Percentiles rank a stretch among this genome's conserved stretches.
Evolutionary conservation across 35 echinoderm and acorn worm genomes (phyloP).

Genomic region (Hemicentrotus pulcherrimus): DNA sequence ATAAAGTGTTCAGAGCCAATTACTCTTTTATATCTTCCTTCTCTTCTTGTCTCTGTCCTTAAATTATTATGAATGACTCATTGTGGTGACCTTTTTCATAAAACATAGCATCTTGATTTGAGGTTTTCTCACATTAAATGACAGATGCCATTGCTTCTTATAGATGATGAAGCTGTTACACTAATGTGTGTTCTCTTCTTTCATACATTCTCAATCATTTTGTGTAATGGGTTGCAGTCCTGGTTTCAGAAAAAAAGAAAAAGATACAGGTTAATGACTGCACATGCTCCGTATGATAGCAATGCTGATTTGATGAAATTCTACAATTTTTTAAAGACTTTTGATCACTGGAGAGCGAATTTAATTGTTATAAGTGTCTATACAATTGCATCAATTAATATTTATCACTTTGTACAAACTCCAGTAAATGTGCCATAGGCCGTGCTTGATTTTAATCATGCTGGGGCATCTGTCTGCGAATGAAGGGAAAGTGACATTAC

Average conservation of each 20-base stretch:
- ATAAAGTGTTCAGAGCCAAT: constrained; percentile 4
- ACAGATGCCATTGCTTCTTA: background rate
- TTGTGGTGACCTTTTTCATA: constrained; percentile 21
- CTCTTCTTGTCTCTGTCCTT: background rate
- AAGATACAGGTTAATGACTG: background rate
- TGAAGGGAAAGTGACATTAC: background rate
- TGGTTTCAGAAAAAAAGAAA: background rate
- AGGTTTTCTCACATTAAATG: background rate
- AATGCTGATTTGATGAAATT: background rate
- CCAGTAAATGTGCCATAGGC: background rate
- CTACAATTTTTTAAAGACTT: background rate
- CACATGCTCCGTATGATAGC: background rate
- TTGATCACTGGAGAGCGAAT: background rate
- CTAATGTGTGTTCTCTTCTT: background rate
- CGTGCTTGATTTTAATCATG: background rate
- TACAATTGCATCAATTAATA: background rate
- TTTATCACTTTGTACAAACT: background rate
- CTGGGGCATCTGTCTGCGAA: background rate
- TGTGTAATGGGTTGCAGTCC: background rate
- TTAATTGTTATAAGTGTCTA: background rate
- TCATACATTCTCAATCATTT: background rate
- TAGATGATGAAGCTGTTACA: background rate
- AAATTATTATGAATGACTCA: constrained; percentile 37
- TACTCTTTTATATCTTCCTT: background rate
- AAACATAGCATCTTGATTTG: constrained; percentile 15